phyloP scores from a whole-genome alignment of 2,797 vertebrate genomes.

The Alectoris magna region DNA sequence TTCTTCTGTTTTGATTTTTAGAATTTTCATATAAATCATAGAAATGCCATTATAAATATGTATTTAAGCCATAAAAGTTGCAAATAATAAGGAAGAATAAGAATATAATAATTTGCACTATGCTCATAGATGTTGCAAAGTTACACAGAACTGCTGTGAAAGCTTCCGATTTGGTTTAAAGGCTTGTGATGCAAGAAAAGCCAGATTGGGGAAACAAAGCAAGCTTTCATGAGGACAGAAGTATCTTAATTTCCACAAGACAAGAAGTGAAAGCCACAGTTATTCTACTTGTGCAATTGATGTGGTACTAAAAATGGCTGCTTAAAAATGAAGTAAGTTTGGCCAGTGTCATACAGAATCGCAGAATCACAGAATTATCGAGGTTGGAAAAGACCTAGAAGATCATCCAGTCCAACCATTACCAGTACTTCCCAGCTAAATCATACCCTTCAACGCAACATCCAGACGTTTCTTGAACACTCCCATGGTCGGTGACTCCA shows the following conservation, averaged over 20 bases:
- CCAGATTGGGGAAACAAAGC: background rate
- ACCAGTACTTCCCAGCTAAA: too few species aligned
- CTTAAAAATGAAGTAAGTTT: background rate
- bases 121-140: background rate
- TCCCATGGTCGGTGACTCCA: too few species aligned
- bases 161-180: background rate
- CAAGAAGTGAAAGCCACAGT: background rate
- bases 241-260: background rate
- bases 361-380: too few species aligned
- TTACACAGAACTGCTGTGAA: background rate
- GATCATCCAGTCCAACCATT: too few species aligned
- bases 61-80: background rate
- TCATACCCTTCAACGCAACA: too few species aligned
- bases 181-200: background rate
- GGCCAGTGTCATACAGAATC: too few species aligned
- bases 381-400: too few species aligned
- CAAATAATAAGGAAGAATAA: background rate
- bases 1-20: background rate
- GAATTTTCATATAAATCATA: background rate
- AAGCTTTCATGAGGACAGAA: background rate
- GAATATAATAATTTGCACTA: background rate
- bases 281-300: background rate
- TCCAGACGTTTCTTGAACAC: too few species aligned
- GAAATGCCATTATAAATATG: background rate
- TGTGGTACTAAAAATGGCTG: background rate